These are phyloP conservation scores for Ochropacha duplaris DNA, from an alignment of 2,888 invertebrate genomes.

Conservation along the genomic window DNA sequence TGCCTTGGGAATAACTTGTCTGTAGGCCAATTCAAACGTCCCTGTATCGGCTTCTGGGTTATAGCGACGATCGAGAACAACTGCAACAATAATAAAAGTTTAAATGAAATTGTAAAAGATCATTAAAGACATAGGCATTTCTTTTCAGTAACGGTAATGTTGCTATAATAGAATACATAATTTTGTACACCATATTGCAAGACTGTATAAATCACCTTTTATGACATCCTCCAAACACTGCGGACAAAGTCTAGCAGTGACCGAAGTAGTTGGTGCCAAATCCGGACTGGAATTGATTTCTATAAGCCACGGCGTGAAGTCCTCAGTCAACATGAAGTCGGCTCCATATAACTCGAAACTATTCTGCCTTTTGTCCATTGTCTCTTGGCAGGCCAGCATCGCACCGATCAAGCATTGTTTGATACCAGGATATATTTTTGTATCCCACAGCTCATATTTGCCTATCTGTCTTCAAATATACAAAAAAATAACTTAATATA, in stretches of 20 bases:
- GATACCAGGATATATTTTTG: slow-evolving; percentile 94
- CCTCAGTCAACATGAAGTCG: slow-evolving; percentile 96
- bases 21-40: slow-evolving; percentile 90
- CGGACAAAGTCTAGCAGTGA: slow-evolving; percentile 93
- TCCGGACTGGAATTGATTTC: slow-evolving; percentile 98
- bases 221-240: slow-evolving; percentile 94
- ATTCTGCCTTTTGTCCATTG: slow-evolving; percentile 90
- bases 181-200: not conserved
- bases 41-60: slow-evolving; percentile 91
- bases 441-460: slow-evolving; percentile 90
- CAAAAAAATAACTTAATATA: slow-evolving; percentile 17
- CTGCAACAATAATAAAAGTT: slow-evolving; percentile 72
- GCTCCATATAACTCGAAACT: slow-evolving; percentile 97
- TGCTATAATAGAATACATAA: not conserved
- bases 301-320: slow-evolving; percentile 94
- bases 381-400: slow-evolving; percentile 93
- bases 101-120: not conserved
- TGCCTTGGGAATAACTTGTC: slow-evolving; percentile 89
- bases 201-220: slow-evolving; percentile 85
- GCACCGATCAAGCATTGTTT: slow-evolving; percentile 89
- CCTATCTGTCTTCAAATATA: slow-evolving; percentile 85
- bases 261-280: slow-evolving; percentile 94
- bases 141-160: too few relatives aligned
- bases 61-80: slow-evolving; percentile 88
- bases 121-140: not conserved